phyloP scores from a whole-genome alignment of 2,888 invertebrate genomes.

The Pyrgus malvae region DNA sequence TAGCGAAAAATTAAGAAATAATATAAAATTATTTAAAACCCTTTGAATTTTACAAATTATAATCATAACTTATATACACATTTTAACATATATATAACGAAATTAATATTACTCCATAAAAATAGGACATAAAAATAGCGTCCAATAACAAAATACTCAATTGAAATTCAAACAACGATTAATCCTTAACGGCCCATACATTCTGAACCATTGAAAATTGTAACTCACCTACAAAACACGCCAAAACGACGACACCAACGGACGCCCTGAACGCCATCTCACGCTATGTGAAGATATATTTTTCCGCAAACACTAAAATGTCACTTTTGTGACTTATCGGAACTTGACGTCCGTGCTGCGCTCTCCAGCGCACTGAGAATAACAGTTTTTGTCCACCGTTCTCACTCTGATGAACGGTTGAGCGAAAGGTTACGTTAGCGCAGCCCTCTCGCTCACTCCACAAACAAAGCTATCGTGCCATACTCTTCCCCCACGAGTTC shows the following conservation, averaged over 20 bases:
- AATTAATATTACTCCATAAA: not conserved
- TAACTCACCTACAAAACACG: constrained; percentile 68
- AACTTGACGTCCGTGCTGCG: constrained; percentile 66
- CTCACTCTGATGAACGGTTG: constrained; percentile 61
- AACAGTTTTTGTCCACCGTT: constrained; percentile 71
- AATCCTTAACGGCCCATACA: constrained; percentile 19
- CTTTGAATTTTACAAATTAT: too few species aligned
- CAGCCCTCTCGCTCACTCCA: constrained; percentile 51
- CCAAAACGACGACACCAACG: constrained; percentile 56
- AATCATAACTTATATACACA: too few species aligned
- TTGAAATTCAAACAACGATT: constrained; percentile 9
- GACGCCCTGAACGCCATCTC: constrained; percentile 70
- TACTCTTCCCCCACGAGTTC: constrained; percentile 46
- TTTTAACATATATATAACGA: not conserved
- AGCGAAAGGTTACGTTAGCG: constrained; percentile 71
- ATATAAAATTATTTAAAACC: too few species aligned
- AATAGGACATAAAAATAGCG: not conserved
- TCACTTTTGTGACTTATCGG: constrained; percentile 62
- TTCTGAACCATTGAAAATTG: constrained; percentile 6
- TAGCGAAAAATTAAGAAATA: too few species aligned
- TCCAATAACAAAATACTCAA: constrained; percentile 8
- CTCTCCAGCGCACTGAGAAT: constrained; percentile 71
- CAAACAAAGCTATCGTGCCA: constrained; percentile 40
- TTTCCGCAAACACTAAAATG: constrained; percentile 52
- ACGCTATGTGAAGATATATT: constrained; percentile 50